Evolutionary conservation across 92 coral and sea anemone genomes (phyloP).

Genomic region (Diadumene lineata): DNA sequence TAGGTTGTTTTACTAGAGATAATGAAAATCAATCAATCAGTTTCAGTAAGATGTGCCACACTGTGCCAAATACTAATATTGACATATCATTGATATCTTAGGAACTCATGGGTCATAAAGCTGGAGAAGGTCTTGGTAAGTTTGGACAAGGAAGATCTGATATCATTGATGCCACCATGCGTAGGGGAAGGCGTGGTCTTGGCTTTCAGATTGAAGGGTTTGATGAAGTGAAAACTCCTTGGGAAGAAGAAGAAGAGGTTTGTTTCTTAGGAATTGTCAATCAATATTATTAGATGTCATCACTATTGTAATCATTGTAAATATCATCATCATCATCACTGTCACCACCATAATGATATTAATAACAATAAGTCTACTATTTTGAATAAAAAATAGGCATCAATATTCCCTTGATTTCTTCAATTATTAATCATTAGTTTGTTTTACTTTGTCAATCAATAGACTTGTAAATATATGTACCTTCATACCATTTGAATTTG

Average conservation of each 20-base stretch:
- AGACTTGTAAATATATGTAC: no score
- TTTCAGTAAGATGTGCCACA: neutral
- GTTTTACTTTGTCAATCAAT: no score
- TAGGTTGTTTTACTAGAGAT: no score
- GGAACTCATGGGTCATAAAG: conserved; percentile 93
- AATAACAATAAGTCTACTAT: no score
- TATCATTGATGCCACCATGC: conserved; percentile 83
- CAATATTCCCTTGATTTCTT: no score
- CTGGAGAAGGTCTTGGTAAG: conserved; percentile 88
- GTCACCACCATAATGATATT: no score
- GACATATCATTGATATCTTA: conserved; percentile 6
- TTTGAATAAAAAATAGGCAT: no score
- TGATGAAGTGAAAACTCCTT: conserved; percentile 76
- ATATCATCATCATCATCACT: no score
- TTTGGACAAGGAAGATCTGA: conserved; percentile 87
- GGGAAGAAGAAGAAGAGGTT: conserved; percentile 85
- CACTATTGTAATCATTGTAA: neutral
- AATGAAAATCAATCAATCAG: neutral
- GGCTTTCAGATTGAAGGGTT: conserved; percentile 90
- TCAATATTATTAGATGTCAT: neutral
- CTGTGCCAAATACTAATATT: neutral
- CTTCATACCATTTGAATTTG: no score
- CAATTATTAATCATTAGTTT: no score
- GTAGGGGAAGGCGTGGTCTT: conserved; percentile 91
- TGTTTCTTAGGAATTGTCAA: neutral